Evolutionary conservation across 1,140 invertebrate species (phyloP).

Genomic region (Fopius arisanus): DNA sequence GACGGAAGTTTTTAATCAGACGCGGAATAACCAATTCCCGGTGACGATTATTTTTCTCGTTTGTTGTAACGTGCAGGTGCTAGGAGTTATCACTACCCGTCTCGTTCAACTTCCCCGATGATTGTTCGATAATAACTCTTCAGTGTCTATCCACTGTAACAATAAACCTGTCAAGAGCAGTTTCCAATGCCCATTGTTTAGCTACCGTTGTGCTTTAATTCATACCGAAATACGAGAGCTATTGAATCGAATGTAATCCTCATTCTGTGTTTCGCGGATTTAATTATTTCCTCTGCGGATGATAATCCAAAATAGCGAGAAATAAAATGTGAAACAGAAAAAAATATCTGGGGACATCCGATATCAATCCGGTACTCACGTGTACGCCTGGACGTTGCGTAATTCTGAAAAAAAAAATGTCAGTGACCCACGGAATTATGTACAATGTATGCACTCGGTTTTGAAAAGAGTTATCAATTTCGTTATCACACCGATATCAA

Average conservation of each 20-base stretch:
- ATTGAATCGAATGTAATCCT: background rate
- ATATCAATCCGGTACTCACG: background rate
- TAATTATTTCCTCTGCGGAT: background rate
- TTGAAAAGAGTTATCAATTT: background rate
- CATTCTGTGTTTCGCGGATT: background rate
- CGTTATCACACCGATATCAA: background rate
- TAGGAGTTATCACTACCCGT: background rate
- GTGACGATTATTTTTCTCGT: background rate
- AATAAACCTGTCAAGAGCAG: background rate
- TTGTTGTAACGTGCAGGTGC: background rate
- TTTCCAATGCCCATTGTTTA: background rate
- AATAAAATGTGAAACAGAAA: background rate
- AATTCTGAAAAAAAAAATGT: slow-evolving; percentile 2
- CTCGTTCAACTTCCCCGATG: background rate
- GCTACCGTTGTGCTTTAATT: background rate
- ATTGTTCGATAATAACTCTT: background rate
- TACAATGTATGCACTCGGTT: background rate
- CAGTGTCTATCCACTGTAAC: background rate
- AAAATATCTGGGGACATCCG: background rate
- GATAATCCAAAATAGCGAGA: background rate
- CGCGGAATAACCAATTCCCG: background rate
- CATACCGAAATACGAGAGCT: background rate
- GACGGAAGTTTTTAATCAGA: background rate
- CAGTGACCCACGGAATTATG: background rate
- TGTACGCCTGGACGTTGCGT: background rate